These are phyloP conservation scores for Anguilla megastoma DNA, from an alignment of 2,797 vertebrate genomes.

Conservation along the genomic window DNA sequence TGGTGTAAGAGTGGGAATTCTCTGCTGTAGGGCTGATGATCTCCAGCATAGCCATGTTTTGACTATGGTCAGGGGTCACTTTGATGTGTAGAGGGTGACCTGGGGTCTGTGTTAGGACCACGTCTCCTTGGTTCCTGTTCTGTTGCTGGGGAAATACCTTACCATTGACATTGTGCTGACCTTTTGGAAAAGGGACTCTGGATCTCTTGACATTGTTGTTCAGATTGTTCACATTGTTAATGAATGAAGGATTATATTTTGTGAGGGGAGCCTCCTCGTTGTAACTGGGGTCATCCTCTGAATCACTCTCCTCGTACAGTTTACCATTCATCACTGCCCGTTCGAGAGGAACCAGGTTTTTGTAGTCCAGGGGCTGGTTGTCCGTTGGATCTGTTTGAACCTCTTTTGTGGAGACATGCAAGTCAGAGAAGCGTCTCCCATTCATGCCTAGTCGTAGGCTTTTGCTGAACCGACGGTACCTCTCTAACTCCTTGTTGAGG, in stretches of 20 bases:
- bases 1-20: conserved; percentile 85
- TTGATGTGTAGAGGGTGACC: conserved; percentile 94
- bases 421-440: conserved; percentile 86
- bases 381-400: conserved; percentile 88
- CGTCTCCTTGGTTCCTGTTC: conserved; percentile 82
- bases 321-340: conserved; percentile 83
- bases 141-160: conserved; percentile 76
- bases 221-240: conserved; percentile 73
- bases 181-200: conserved; percentile 82
- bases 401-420: conserved; percentile 90
- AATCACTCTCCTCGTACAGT: conserved; percentile 78
- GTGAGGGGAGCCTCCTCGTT: conserved; percentile 75
- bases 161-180: conserved; percentile 74
- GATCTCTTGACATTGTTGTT: conserved; percentile 80
- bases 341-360: conserved; percentile 79
- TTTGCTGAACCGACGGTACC: conserved; percentile 89
- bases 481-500: conserved; percentile 86
- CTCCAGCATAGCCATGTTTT: conserved; percentile 88
- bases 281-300: conserved; percentile 73
- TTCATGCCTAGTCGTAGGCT: conserved; percentile 84
- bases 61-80: conserved; percentile 89
- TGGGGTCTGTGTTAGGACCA: conserved; percentile 87
- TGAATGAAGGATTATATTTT: conserved; percentile 72
- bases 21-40: conserved; percentile 89
- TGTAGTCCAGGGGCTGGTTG: conserved; percentile 76